Evolutionary conservation across 2,888 invertebrate species (phyloP).

Genomic region (Papilio protenor): DNA sequence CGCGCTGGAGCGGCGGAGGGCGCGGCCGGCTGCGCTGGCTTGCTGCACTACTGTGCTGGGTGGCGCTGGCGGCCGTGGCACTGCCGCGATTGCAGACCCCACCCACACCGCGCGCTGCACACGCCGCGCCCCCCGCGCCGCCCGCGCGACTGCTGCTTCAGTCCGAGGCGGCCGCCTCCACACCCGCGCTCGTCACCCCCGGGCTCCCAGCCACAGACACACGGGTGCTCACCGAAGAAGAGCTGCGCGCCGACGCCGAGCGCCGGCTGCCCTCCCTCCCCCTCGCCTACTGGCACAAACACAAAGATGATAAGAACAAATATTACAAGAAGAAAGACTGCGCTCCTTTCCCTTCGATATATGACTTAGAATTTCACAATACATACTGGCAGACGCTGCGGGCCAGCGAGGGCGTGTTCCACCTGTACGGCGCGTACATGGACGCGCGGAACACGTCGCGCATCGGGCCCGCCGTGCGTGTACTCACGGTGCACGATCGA

Average conservation of each 20-base stretch:
- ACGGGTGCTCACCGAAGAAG: conserved; percentile 86
- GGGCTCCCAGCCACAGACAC: conserved; percentile 58
- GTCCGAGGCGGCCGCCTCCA: conserved; percentile 52
- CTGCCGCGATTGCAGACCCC: conserved; percentile 66
- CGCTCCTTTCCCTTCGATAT: conserved; percentile 94
- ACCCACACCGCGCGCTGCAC: conserved; percentile 51
- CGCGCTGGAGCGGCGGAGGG: conserved; percentile 61
- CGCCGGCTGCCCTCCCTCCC: conserved; percentile 92
- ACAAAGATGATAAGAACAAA: conserved; percentile 90
- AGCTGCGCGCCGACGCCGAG: conserved; percentile 91
- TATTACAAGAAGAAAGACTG: conserved; percentile 88
- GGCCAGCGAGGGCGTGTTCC: conserved; percentile 94
- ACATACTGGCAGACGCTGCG: conserved; percentile 96
- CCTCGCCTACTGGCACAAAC: conserved; percentile 92
- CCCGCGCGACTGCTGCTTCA: conserved; percentile 53
- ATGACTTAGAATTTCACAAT: conserved; percentile 96
- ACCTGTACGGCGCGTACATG: conserved; percentile 95
- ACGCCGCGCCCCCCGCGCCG: conserved; percentile 50
- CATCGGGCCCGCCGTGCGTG: conserved; percentile 92
- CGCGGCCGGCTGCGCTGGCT: conserved; percentile 72
- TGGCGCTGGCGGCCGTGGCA: conserved; percentile 67
- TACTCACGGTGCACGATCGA: conserved; percentile 95
- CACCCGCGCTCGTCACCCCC: conserved; percentile 56
- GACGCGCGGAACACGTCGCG: conserved; percentile 91
- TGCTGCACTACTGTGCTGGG: conserved; percentile 75